These are phyloP conservation scores for Anabas testudineus DNA, from an alignment of 2,797 vertebrate genomes.

Conservation along the genomic window DNA sequence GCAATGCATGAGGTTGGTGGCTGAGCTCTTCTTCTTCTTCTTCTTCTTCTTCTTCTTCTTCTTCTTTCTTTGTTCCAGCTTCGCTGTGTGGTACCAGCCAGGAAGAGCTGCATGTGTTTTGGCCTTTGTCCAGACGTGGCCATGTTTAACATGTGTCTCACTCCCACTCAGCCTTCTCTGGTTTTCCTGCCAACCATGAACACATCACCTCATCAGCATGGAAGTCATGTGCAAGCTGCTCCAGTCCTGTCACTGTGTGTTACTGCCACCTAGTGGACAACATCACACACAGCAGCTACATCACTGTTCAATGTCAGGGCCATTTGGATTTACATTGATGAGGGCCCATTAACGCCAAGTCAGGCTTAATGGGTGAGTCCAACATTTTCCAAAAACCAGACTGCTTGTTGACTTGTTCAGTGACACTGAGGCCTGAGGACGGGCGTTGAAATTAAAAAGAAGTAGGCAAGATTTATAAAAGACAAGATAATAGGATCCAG, in stretches of 20 bases:
- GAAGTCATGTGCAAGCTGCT: not conserved
- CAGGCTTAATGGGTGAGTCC: not conserved
- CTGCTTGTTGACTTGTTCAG: too few species aligned
- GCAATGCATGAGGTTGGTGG: too few species aligned
- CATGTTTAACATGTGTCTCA: constrained; percentile 1
- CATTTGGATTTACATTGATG: too few species aligned
- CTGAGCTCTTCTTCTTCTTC: not conserved
- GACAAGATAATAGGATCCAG: too few species aligned
- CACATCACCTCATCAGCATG: constrained; percentile 10
- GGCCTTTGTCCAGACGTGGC: not conserved
- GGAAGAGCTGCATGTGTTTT: not conserved
- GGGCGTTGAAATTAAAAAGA: too few species aligned
- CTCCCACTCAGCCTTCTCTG: not conserved
- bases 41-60: too few species aligned
- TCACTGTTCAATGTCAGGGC: not conserved
- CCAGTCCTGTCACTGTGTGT: constrained; percentile 6
- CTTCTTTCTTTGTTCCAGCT: not conserved
- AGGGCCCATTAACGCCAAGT: not conserved
- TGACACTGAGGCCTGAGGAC: too few species aligned
- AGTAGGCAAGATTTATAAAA: too few species aligned
- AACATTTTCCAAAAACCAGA: not conserved
- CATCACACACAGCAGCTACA: not conserved
- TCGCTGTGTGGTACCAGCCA: not conserved
- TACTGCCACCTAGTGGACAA: constrained; percentile 45
- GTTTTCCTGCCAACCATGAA: constrained; percentile 1